These are phyloP conservation scores for Monochamus saltuarius DNA, from an alignment of 1,140 invertebrate species.

Conservation along the genomic window DNA sequence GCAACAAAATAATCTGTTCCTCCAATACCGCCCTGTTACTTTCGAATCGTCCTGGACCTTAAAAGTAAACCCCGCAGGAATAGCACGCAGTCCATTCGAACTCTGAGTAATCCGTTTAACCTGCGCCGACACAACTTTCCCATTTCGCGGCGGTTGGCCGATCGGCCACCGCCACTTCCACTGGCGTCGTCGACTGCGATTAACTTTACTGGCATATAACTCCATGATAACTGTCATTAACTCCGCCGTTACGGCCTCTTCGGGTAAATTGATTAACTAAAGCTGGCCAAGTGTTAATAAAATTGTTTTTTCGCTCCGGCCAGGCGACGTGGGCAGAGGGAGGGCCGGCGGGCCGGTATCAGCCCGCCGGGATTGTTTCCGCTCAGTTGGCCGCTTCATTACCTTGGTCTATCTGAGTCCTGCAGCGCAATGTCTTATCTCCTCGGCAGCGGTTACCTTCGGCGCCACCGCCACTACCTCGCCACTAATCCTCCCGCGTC, in stretches of 20 bases:
- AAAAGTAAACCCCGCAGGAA: constrained; percentile 6
- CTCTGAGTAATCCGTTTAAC: constrained; percentile 38
- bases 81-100: not conserved
- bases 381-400: constrained; percentile 38
- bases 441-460: constrained; percentile 37
- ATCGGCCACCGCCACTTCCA: constrained; percentile 7
- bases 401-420: constrained; percentile 36
- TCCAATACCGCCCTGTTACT: no score
- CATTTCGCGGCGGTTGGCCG: constrained; percentile 31
- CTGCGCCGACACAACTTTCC: constrained; percentile 42
- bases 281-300: constrained; percentile 32
- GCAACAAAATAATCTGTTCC: no score
- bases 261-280: constrained; percentile 40
- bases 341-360: constrained; percentile 1
- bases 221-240: constrained; percentile 43
- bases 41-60: no score
- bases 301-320: constrained; percentile 25
- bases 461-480: constrained; percentile 23
- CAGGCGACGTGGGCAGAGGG: not conserved
- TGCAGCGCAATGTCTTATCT: constrained; percentile 39
- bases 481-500: constrained; percentile 41
- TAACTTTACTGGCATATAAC: constrained; percentile 40
- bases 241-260: constrained; percentile 22
- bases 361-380: constrained; percentile 23
- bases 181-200: constrained; percentile 23